Percentiles rank a stretch among this genome's conserved stretches.
Evolutionary conservation across 2,113 vertebrate species (phyloP).

Genomic region (Turdus rufiventris): DNA sequence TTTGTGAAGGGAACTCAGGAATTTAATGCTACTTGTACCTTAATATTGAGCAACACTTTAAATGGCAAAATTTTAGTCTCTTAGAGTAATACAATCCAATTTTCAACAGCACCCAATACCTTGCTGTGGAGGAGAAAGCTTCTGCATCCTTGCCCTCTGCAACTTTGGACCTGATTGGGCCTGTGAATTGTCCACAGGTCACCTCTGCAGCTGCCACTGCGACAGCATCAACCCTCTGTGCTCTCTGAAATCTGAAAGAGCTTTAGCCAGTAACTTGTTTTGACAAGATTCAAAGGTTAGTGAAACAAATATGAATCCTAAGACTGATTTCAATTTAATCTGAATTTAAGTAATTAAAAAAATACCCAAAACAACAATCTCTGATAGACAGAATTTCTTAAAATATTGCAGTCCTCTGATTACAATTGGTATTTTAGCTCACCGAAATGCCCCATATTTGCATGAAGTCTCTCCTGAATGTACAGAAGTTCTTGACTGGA

Average conservation of each 20-base stretch:
- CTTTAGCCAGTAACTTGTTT: not conserved
- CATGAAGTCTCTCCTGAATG: not conserved
- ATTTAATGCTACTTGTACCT: not conserved
- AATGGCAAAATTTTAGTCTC: not conserved
- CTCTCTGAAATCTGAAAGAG: not conserved
- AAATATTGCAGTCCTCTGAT: not conserved
- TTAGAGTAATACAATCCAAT: not conserved
- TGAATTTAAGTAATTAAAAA: not conserved
- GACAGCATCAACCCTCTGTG: fast-evolving
- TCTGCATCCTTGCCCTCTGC: not conserved
- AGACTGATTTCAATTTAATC: not conserved
- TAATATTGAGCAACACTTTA: not conserved
- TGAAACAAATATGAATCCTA: not conserved
- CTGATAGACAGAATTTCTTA: not conserved
- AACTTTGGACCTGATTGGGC: not conserved
- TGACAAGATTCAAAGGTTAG: not conserved
- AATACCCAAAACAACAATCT: not conserved
- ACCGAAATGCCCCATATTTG: not conserved
- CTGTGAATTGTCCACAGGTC: fast-evolving
- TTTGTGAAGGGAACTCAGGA: not conserved
- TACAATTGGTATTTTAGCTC: not conserved
- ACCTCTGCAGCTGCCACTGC: fast-evolving
- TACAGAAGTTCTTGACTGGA: not conserved
- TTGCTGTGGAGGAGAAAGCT: not conserved
- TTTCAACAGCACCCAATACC: not conserved